Percentiles rank a stretch among this genome's conserved stretches.
phyloP scores from a whole-genome alignment of 2,888 invertebrate genomes.

The Rosalia funebris region DNA sequence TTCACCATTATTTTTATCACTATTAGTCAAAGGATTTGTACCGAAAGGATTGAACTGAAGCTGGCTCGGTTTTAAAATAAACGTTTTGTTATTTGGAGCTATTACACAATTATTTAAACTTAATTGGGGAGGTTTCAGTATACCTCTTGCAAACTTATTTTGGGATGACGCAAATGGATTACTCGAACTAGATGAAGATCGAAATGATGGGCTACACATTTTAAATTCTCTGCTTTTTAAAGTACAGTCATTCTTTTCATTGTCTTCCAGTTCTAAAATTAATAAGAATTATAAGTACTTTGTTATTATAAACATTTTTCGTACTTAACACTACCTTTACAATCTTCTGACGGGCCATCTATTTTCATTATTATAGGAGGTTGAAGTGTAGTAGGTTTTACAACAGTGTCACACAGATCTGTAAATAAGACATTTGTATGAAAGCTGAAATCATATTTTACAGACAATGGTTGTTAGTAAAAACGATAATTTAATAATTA shows the following conservation, averaged over 20 bases:
- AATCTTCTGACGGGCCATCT: constrained; percentile 56
- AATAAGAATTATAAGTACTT: constrained; percentile 4
- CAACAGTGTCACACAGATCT: constrained; percentile 42
- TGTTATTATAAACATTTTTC: neutral
- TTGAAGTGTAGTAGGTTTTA: constrained; percentile 47
- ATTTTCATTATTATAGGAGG: constrained; percentile 59
- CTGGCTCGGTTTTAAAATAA: constrained; percentile 59
- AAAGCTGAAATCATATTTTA: constrained; percentile 7
- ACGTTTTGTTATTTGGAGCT: constrained; percentile 45
- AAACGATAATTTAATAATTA: constrained; percentile 13
- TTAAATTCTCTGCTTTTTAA: constrained; percentile 45
- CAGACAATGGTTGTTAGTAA: neutral
- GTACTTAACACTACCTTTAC: constrained; percentile 52
- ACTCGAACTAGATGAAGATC: constrained; percentile 42
- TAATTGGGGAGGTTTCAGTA: constrained; percentile 54
- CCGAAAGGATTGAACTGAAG: constrained; percentile 59
- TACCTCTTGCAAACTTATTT: constrained; percentile 47
- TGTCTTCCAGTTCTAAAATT: constrained; percentile 52
- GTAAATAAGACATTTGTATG: constrained; percentile 29
- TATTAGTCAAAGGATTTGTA: constrained; percentile 40
- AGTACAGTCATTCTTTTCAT: constrained; percentile 42
- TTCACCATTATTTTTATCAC: constrained; percentile 44
- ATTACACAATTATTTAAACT: constrained; percentile 49
- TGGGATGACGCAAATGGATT: constrained; percentile 49
- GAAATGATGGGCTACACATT: constrained; percentile 48